A percentile compares a stretch with the other conserved stretches of the same genome.
Conservation (phyloP, 2,797 vertebrate species). For the Gymnopithys bicolor region DNA sequence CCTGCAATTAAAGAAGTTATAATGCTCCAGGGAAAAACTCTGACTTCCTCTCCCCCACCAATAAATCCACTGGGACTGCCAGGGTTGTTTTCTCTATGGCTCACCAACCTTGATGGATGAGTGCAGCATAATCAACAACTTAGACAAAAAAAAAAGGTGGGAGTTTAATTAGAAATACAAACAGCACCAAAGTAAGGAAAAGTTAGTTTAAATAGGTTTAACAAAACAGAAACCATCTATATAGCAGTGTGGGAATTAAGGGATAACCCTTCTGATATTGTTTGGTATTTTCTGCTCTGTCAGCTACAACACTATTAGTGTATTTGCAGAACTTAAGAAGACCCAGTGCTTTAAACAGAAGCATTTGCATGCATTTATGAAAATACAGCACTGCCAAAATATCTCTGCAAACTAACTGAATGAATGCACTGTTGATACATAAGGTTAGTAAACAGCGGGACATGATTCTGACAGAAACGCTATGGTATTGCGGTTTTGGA, state of each 20-base stretch:
- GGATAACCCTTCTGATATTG: not conserved
- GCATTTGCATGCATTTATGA: constrained; percentile 28
- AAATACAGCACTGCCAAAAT: not conserved
- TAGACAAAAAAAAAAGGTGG: not conserved
- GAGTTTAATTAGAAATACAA: not conserved
- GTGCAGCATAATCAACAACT: not conserved
- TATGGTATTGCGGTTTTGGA: rapidly evolving
- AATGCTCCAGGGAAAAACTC: not conserved
- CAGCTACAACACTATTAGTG: not conserved
- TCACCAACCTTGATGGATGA: not conserved
- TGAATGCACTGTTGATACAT: not conserved
- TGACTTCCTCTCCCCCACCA: not conserved
- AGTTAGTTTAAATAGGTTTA: not conserved
- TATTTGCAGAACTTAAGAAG: not conserved
- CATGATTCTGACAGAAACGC: not conserved
- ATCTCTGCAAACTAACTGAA: not conserved
- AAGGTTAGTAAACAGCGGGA: not conserved
- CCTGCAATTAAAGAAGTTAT: not conserved
- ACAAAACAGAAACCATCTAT: not conserved
- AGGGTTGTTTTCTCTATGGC: rapidly evolving
- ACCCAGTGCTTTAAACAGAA: not conserved
- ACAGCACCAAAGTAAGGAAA: not conserved
- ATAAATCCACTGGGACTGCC: not conserved
- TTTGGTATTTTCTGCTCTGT: not conserved
- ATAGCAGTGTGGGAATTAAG: not conserved